phyloP scores from a whole-genome alignment of 2,113 vertebrate species.

The Equus przewalskii region DNA sequence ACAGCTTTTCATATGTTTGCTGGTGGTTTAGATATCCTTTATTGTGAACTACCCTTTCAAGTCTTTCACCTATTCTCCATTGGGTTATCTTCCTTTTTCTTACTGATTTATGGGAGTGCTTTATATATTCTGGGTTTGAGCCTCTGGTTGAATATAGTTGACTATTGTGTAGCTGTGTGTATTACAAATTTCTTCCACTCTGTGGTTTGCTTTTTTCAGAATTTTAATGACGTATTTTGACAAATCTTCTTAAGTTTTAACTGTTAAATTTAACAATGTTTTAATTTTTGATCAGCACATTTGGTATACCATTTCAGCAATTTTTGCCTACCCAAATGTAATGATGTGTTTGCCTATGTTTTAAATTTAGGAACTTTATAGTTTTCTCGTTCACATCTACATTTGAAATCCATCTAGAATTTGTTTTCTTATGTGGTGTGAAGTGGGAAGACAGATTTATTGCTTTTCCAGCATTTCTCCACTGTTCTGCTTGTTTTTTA shows the following conservation, averaged over 20 bases:
- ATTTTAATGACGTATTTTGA: neutral
- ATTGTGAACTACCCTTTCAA: neutral
- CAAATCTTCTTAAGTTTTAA: neutral
- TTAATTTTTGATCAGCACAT: neutral
- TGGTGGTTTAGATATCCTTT: neutral
- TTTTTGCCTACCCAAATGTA: neutral
- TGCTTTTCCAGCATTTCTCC: neutral
- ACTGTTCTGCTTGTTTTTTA: neutral
- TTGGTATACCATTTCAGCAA: neutral
- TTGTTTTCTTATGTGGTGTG: conserved; percentile 1
- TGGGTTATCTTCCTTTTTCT: neutral
- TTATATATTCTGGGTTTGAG: neutral
- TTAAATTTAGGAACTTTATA: neutral
- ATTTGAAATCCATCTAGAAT: neutral
- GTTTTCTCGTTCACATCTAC: neutral
- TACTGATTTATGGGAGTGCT: neutral
- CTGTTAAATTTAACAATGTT: neutral
- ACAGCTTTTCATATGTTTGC: neutral
- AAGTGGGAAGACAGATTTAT: conserved; percentile 1
- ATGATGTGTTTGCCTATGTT: neutral
- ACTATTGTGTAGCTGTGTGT: neutral
- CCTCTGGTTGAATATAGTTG: neutral
- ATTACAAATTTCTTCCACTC: neutral
- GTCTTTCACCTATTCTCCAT: neutral
- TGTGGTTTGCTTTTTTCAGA: neutral